Evolutionary conservation across 1,140 invertebrate genomes (phyloP).

Genomic region (Spodoptera frugiperda): DNA sequence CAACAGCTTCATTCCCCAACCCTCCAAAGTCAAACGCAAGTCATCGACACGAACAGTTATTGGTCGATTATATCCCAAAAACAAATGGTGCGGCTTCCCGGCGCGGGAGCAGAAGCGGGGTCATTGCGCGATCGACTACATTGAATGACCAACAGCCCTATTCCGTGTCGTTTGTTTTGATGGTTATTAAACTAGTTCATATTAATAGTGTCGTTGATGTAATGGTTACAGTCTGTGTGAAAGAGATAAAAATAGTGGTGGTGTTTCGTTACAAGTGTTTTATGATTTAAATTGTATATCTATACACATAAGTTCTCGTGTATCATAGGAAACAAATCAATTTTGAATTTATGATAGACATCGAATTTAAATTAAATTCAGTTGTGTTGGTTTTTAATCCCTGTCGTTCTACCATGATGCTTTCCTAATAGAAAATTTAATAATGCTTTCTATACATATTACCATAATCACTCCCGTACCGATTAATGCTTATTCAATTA

Average conservation of each 20-base stretch:
- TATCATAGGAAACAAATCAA: background rate
- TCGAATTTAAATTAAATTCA: no score
- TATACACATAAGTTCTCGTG: background rate
- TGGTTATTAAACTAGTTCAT: slow-evolving; percentile 52
- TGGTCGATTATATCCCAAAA: slow-evolving; percentile 69
- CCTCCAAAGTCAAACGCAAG: slow-evolving; percentile 42
- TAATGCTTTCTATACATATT: no score
- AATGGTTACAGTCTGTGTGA: slow-evolving; percentile 34
- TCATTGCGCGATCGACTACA: slow-evolving; percentile 76
- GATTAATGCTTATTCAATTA: background rate
- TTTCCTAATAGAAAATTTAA: no score
- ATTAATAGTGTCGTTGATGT: slow-evolving; percentile 28
- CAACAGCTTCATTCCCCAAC: slow-evolving; percentile 37
- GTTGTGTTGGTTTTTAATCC: no score
- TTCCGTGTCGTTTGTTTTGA: slow-evolving; percentile 61
- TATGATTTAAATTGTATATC: background rate
- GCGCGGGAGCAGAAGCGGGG: slow-evolving; percentile 64
- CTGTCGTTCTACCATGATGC: no score
- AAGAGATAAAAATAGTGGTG: slow-evolving; percentile 1
- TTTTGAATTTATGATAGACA: background rate
- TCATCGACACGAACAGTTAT: slow-evolving; percentile 54
- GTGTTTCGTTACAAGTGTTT: background rate
- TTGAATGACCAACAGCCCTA: slow-evolving; percentile 69
- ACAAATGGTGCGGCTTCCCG: slow-evolving; percentile 60
- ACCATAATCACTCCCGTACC: no score